Conservation (phyloP, 2,888 invertebrate species). For the Acanthosepion esculentum region DNA sequence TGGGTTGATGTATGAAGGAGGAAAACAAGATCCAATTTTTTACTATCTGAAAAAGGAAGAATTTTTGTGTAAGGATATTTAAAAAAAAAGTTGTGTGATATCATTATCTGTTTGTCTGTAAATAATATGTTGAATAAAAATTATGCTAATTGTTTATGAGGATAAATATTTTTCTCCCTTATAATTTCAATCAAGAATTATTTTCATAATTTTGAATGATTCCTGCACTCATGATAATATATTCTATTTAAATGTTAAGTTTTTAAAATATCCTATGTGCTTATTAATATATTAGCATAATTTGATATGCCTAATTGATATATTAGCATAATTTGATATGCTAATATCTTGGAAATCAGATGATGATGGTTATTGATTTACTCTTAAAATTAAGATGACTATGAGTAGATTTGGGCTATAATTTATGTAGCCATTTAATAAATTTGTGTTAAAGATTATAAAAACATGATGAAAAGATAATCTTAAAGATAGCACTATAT, state of each 20-base stretch:
- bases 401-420: too few species aligned
- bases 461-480: too few species aligned
- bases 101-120: not conserved
- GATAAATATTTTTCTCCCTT: not conserved
- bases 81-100: not conserved
- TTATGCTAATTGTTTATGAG: not conserved
- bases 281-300: not conserved
- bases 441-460: too few species aligned
- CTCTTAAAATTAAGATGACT: too few species aligned
- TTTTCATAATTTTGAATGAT: not conserved
- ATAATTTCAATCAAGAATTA: not conserved
- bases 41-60: conserved; percentile 57
- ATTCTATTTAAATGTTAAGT: not conserved
- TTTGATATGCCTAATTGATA: not conserved
- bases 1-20: conserved; percentile 60
- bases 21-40: conserved; percentile 61
- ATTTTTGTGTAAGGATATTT: conserved; percentile 40
- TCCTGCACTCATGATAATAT: too few species aligned
- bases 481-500: too few species aligned
- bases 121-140: not conserved
- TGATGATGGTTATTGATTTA: too few species aligned
- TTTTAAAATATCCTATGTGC: not conserved
- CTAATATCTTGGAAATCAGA: too few species aligned
- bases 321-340: not conserved
- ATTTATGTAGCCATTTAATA: too few species aligned